Conservation (phyloP, 2,888 invertebrate genomes). For the Torymus texanus region DNA sequence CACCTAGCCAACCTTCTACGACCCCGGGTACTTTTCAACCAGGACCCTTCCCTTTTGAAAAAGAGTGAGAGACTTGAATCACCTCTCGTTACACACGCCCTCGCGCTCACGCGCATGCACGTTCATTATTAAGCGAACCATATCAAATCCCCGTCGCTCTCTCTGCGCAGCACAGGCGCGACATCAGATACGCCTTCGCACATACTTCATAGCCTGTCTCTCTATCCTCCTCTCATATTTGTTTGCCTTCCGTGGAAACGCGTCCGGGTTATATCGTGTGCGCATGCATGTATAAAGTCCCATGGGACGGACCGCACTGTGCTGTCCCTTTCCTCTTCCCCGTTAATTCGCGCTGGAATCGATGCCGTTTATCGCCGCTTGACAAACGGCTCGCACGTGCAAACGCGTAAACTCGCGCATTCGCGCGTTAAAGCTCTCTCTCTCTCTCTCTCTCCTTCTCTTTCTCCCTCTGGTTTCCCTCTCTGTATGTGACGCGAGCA, state of each 20-base stretch:
- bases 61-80: no score
- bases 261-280: no score
- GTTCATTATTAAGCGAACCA: background rate
- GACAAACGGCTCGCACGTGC: conserved; percentile 48
- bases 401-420: conserved; percentile 17
- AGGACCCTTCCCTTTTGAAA: no score
- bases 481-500: background rate
- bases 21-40: no score
- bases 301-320: conserved; percentile 4
- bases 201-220: background rate
- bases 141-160: conserved; percentile 22
- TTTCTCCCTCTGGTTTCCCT: background rate
- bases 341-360: conserved; percentile 46
- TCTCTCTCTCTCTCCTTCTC: background rate
- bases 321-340: background rate
- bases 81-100: no score
- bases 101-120: no score
- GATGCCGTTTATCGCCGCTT: conserved; percentile 51
- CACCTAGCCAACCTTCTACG: no score
- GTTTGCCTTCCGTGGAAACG: no score
- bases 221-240: no score
- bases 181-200: conserved; percentile 30
- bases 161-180: background rate
- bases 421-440: background rate
- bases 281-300: background rate